Conservation (phyloP, 2,888 invertebrate genomes). For the Dendrolimus pini region DNA sequence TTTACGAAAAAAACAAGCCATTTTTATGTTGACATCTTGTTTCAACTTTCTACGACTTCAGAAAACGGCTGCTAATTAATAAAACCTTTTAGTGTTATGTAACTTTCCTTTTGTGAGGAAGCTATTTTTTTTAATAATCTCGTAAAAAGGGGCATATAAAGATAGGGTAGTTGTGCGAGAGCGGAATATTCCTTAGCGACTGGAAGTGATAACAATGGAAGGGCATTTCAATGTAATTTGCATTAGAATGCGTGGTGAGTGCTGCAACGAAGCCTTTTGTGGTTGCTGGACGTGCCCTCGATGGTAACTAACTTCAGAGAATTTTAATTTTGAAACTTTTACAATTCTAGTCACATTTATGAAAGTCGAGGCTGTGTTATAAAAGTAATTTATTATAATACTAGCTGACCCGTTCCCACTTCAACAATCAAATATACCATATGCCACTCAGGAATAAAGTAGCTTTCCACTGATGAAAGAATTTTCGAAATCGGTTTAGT, state of each 20-base stretch:
- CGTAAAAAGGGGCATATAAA: constrained; percentile 24
- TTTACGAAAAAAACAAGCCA: constrained; percentile 12
- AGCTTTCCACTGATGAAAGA: too few relatives aligned
- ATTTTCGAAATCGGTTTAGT: too few relatives aligned
- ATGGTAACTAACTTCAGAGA: background rate
- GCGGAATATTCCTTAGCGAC: constrained; percentile 40
- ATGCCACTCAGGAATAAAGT: too few relatives aligned
- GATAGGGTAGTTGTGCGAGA: constrained; percentile 31
- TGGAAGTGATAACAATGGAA: constrained; percentile 62
- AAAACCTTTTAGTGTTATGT: background rate
- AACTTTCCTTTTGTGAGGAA: background rate
- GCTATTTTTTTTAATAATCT: constrained; percentile 5
- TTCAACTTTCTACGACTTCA: constrained; percentile 2
- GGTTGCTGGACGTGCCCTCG: constrained; percentile 26
- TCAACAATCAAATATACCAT: too few relatives aligned
- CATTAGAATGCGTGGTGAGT: constrained; percentile 64
- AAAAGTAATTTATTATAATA: too few relatives aligned
- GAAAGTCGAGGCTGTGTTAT: too few relatives aligned
- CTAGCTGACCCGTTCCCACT: too few relatives aligned
- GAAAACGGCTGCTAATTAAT: constrained; percentile 2
- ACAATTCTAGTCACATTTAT: background rate
- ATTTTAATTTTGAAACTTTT: background rate
- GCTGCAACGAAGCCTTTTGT: constrained; percentile 53
- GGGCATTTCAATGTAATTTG: constrained; percentile 68
- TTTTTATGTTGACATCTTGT: constrained; percentile 16